Evolutionary conservation across 2,797 vertebrate genomes (phyloP), one percentile per base, ranked within the genome.

Genomic region (Taeniopygia guttata): DNA sequence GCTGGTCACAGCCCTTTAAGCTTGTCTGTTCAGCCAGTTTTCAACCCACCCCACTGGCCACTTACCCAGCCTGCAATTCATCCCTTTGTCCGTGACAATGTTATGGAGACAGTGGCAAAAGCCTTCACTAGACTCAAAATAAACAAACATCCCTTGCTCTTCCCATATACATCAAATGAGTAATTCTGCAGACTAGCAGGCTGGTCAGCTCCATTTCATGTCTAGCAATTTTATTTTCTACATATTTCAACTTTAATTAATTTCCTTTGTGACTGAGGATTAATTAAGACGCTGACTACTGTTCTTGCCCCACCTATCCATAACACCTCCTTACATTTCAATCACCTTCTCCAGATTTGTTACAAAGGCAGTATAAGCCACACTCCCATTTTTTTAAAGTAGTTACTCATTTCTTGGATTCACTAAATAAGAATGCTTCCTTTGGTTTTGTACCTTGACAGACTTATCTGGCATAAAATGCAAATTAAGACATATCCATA

Each of bases 401-500:
- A 78, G 42, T 63, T 76, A 67, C 43, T 87, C 0, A 3, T 90
- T 87, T 92, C 43, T 77, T 78, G 40, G 60, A 89, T 83, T 85
- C 38, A 32, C 5, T 68, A 59, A 77, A 38, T 55, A 62, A 67
- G 21, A 72, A 88, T 88, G 67, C 32, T 78, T 90, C 43, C 62
- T 82, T 91, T 92, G 79, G 87, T 90, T 89, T 60, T 36, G 40
- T 68, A 67, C 73, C 81, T 79, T 72, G 36, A 85, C 64, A 94
- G 29, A 83, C 36, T 68, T 89, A 87, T 29, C 46, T 92, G 64
- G 75, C 72, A 89, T 52, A 60, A 91, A 94, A 84, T 10, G 3
- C 40, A 94, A 90, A 92, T 88, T 64, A 84, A 64, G 55, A 79
- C n/a, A 52, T 56, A 88, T 51, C 49, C 55, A 85, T 51, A 69